These are phyloP conservation scores for Plodia interpunctella DNA, from an alignment of 1,140 invertebrate species.

Conservation along the genomic window DNA sequence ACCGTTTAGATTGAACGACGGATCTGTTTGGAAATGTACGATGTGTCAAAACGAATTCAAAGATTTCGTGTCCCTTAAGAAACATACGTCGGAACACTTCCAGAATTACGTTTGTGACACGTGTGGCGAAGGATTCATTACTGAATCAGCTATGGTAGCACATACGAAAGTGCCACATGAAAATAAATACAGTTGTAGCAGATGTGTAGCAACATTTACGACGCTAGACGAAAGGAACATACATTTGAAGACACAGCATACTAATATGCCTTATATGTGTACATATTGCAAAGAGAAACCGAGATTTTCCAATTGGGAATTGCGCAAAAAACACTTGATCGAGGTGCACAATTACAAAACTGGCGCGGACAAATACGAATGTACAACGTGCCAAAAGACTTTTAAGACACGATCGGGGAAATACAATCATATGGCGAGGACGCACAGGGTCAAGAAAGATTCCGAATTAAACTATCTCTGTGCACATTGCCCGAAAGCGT, in stretches of 20 bases:
- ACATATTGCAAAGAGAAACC: constrained; percentile 63
- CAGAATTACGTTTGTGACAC: constrained; percentile 69
- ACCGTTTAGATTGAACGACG: constrained; percentile 57
- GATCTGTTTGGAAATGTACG: constrained; percentile 60
- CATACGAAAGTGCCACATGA: constrained; percentile 68
- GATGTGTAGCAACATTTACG: constrained; percentile 60
- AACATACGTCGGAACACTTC: constrained; percentile 60
- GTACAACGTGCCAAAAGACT: constrained; percentile 54
- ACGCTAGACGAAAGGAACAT: constrained; percentile 55
- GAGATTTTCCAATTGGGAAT: constrained; percentile 62
- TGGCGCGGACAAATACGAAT: constrained; percentile 60
- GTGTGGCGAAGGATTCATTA: constrained; percentile 65
- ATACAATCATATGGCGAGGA: constrained; percentile 65
- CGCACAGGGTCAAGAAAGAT: constrained; percentile 57
- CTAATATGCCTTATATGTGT: constrained; percentile 58
- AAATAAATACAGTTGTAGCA: constrained; percentile 61
- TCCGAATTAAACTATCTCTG: constrained; percentile 56
- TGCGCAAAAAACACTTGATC: constrained; percentile 57
- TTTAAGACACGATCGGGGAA: constrained; percentile 68
- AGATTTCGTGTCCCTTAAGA: constrained; percentile 57
- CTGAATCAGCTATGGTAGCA: constrained; percentile 61
- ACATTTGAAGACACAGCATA: constrained; percentile 67
- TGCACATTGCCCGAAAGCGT: constrained; percentile 55
- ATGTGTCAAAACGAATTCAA: constrained; percentile 64
- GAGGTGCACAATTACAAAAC: constrained; percentile 63